Evolutionary conservation across 2,113 vertebrate genomes (phyloP).

Genomic region (Arvicanthis niloticus): DNA sequence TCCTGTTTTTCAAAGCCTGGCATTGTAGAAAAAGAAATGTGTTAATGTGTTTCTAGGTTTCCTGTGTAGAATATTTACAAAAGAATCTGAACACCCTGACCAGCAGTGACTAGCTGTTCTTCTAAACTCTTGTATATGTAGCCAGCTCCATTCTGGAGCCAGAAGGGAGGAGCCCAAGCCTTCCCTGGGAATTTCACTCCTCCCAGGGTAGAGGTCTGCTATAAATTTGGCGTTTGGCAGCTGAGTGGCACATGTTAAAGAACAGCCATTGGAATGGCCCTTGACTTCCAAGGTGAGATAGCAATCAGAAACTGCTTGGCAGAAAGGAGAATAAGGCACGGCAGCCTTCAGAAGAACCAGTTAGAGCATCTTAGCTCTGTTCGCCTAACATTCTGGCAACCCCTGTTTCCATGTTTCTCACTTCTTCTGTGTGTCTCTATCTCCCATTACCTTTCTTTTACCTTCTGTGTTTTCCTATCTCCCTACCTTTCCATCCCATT

Average conservation of each 20-base stretch:
- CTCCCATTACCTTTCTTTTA: background rate
- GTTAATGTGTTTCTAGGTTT: background rate
- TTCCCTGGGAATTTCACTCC: background rate
- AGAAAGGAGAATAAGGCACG: background rate
- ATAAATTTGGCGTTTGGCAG: background rate
- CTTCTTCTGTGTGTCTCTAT: background rate
- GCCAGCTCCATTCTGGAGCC: background rate
- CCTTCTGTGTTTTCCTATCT: background rate
- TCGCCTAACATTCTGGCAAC: background rate
- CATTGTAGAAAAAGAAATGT: background rate
- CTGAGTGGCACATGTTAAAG: background rate
- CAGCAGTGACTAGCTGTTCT: background rate
- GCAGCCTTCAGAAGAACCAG: background rate
- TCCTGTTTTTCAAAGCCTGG: background rate
- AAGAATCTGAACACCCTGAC: background rate
- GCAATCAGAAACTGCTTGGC: background rate
- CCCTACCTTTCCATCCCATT: background rate
- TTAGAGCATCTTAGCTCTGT: no score
- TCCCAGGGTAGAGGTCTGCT: background rate
- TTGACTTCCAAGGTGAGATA: background rate
- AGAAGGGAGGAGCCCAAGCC: accelerated
- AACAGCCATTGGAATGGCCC: background rate
- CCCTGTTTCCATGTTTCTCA: no score
- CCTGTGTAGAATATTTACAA: background rate
- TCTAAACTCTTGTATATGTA: background rate